These are phyloP conservation scores for Amazona vittata DNA, from an alignment of 2,113 vertebrate species.

Conservation along the genomic window DNA sequence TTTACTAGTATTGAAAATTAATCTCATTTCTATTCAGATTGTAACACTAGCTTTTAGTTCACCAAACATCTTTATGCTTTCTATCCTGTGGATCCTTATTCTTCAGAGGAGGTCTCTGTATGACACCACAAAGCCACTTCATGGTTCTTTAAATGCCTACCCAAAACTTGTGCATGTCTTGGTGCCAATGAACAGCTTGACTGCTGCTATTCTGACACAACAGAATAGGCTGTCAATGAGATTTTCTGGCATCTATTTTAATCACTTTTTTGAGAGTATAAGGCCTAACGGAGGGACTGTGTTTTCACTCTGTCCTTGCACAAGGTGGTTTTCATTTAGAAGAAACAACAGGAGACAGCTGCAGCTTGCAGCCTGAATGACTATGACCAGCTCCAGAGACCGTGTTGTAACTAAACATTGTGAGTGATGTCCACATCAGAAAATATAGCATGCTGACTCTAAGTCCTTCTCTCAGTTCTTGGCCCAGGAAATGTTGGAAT, in stretches of 20 bases:
- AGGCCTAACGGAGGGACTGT: not conserved
- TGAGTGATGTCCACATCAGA: not conserved
- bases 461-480: not conserved
- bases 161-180: fast-evolving
- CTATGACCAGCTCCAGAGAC: not conserved
- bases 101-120: not conserved
- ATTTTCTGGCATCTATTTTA: not conserved
- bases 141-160: not conserved
- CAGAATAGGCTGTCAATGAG: not conserved
- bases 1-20: not conserved
- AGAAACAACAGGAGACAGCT: not conserved
- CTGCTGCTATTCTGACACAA: not conserved
- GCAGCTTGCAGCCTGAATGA: not conserved
- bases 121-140: not conserved
- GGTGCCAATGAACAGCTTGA: not conserved
- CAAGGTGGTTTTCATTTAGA: not conserved
- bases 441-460: not conserved
- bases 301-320: not conserved
- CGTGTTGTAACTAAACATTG: not conserved
- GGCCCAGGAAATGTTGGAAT: not conserved
- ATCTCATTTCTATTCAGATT: not conserved
- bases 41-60: not conserved
- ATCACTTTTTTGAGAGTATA: not conserved
- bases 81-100: not conserved
- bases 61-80: not conserved